Base-by-base conservation (phyloP, 1,140 invertebrate genomes). In the Eumeta japonica region DNA sequence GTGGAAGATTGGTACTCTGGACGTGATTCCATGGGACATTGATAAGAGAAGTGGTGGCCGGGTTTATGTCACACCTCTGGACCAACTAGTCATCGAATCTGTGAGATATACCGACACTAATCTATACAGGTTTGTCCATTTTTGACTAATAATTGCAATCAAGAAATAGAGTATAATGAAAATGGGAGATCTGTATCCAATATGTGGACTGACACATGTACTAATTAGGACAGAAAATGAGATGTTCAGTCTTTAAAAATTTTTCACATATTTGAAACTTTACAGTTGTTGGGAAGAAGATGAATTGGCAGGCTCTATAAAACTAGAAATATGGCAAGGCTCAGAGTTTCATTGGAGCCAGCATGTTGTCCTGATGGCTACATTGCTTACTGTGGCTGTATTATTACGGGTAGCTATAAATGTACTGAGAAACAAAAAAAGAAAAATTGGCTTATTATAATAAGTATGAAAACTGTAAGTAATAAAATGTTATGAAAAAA, bases 221-320 rank as follows among this genome's bases (percentile, higher is more conserved):
- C n/a, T n/a, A n/a, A n/a, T n/a, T n/a, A n/a, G n/a, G n/a, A n/a
- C n/a, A n/a, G n/a, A n/a, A n/a, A n/a, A n/a, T n/a, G n/a, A n/a
- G n/a, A n/a, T n/a, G n/a, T n/a, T n/a, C n/a, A n/a, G n/a, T n/a
- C n/a, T n/a, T n/a, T n/a, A n/a, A n/a, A n/a, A n/a, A n/a, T n/a
- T n/a, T n/a, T n/a, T n/a, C n/a, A n/a, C n/a, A n/a, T n/a, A n/a
- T n/a, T n/a, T n/a, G n/a, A n/a, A n/a, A n/a, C n/a, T n/a, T n/a
- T n/a, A n/a, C n/a, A 86, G 84, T 60, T 88, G 86, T 56, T 87
- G 84, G 84, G 78, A 84, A 56, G 55, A 70, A 39, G 66, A 77
- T 31, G 56, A 77, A 32, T 57, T 85, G 16, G 74, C 78, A 10
- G 84, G 83, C 20, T 76, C 75, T 19, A 14, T 73, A 14, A 48